A percentile compares a stretch with the other conserved stretches of the same genome.
Conservation (phyloP, 2,888 invertebrate genomes). For the Pyralis farinalis region DNA sequence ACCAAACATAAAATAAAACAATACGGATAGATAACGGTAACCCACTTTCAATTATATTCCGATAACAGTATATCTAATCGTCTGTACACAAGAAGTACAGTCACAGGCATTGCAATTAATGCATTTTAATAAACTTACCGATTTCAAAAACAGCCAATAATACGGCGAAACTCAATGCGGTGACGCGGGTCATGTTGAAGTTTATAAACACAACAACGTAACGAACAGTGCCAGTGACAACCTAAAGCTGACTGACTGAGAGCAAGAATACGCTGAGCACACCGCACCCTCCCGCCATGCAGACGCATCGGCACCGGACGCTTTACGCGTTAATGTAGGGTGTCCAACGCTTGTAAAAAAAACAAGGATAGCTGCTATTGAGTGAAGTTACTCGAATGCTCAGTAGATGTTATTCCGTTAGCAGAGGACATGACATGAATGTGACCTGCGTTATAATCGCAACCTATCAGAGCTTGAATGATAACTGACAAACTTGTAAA, state of each 20-base stretch:
- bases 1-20: not conserved
- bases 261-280: no score
- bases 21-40: not conserved
- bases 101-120: not conserved
- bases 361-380: no score
- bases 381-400: no score
- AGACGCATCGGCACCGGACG: constrained; percentile 50
- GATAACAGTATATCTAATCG: not conserved
- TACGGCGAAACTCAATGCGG: constrained; percentile 49
- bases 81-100: not conserved
- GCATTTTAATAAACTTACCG: constrained; percentile 38
- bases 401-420: no score
- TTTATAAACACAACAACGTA: constrained; percentile 31
- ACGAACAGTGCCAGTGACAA: constrained; percentile 41
- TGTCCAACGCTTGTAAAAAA: constrained; percentile 17
- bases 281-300: constrained; percentile 44
- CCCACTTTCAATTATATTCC: not conserved
- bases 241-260: constrained; percentile 33
- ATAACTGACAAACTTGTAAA: no score
- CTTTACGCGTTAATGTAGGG: constrained; percentile 50
- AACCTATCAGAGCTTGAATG: no score
- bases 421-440: no score
- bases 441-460: no score
- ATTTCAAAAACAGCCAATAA: constrained; percentile 60
- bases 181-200: constrained; percentile 49